Base-by-base conservation (phyloP, 1,140 invertebrate genomes). In the Hycleus phaleratus region DNA sequence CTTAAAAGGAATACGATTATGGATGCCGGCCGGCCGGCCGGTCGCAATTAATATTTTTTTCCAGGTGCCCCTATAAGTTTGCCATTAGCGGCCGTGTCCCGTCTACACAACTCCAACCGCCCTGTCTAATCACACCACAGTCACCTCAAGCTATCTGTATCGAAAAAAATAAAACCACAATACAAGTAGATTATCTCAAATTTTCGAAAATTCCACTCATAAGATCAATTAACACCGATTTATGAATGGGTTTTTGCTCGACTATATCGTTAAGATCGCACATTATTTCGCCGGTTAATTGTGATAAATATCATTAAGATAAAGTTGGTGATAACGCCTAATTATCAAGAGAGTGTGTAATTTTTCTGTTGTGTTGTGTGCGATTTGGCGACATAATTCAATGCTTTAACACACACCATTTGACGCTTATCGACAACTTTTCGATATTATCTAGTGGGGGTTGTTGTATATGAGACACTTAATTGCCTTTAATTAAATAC, bases 401-500 rank as follows among this genome's bases (percentile, higher is more conserved):
- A 58, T 50, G 38, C 55, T 53, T 38, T 53, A 54, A 60, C 59
- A 65, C 60, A 60, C 55, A 46, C 47, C 44, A 63, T 38, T 54
- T 56, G 61, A 55, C 54, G 54, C 64, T 61, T 63, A 60, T 63
- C 61, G 58, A 54, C 55, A 60, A 60, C 61, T 32, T 32, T 52
- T 38, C 51, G 62, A 64, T 64, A 58, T 56, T 61, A 64, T 64
- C 62, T 58, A 32, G 48, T 49, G 59, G 65, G 65, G 67, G 62
- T 68, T 56, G 68, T 67, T 67, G 68, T 68, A 67, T 68, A 68
- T 70, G 66, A 63, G 64, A 65, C 64, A 62, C 68, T 70, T 70
- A 70, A 70, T 70, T 70, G 68, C 68, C 63, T 70, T 32, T 70
- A 70, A 70, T 70, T 68, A 70, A 70, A 68, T 68, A 70, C 68